These are phyloP conservation scores for Syndactyla subalaris DNA, from an alignment of 2,797 vertebrate species.

Conservation along the genomic window DNA sequence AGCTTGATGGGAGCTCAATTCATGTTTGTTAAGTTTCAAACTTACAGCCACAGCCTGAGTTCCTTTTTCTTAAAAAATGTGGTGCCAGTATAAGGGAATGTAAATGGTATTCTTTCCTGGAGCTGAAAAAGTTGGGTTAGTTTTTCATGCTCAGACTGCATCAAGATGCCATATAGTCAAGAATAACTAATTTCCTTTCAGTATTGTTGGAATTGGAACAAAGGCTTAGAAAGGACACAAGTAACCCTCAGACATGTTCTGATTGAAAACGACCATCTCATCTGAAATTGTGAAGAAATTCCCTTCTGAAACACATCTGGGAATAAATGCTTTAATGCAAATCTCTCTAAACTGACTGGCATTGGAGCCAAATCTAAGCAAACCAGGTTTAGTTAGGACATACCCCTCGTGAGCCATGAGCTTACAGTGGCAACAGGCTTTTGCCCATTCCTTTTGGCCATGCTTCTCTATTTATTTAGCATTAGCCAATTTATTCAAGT, in stretches of 20 bases:
- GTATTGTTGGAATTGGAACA: not conserved
- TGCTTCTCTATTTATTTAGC: constrained; percentile 48
- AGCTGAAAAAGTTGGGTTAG: not conserved
- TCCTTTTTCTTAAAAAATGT: not conserved
- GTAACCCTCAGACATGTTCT: not conserved
- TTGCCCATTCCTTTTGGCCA: not conserved
- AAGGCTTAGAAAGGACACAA: not conserved
- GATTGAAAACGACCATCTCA: not conserved
- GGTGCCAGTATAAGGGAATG: not conserved
- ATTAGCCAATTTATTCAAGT: constrained; percentile 45
- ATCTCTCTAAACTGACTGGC: not conserved
- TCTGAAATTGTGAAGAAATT: not conserved
- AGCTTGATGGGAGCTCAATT: not conserved
- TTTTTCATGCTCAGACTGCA: not conserved
- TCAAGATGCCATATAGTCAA: not conserved
- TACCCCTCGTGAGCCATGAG: accelerated
- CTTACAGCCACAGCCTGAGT: not conserved
- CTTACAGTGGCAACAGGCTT: not conserved
- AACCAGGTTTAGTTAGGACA: not conserved
- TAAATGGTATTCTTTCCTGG: not conserved
- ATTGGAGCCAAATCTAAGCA: not conserved
- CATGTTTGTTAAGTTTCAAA: not conserved
- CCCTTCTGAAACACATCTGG: not conserved
- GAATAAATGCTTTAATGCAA: not conserved
- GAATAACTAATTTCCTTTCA: not conserved